These are phyloP conservation scores for Tethea ocularis DNA, from an alignment of 2,888 invertebrate species.

Conservation along the genomic window DNA sequence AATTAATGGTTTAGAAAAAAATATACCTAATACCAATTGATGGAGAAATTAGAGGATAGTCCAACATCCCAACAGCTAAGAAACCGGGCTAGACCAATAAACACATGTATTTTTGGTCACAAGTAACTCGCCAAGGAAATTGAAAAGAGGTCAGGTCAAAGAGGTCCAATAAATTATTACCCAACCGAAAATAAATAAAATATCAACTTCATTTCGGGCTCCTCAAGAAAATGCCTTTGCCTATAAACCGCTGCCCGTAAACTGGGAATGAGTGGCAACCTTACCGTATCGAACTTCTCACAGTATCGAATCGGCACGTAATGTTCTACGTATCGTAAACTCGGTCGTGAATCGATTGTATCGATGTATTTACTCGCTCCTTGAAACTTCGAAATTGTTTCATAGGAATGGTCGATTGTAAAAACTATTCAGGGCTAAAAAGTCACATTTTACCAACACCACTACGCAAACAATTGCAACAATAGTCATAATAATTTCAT, in stretches of 20 bases:
- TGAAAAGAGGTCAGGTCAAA: not conserved
- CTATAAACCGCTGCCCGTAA: slow-evolving; percentile 2
- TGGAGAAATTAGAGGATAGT: not conserved
- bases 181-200: slow-evolving; percentile 2
- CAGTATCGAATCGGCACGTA: slow-evolving; percentile 9
- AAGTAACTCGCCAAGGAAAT: not conserved
- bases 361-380: slow-evolving; percentile 3
- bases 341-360: slow-evolving; percentile 11
- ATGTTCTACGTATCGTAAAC: slow-evolving; percentile 10
- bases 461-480: too few relatives aligned
- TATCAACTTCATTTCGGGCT: not conserved
- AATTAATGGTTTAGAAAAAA: too few relatives aligned
- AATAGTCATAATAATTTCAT: too few relatives aligned
- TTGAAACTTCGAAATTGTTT: not conserved
- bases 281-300: slow-evolving; percentile 9
- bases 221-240: not conserved
- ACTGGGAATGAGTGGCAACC: slow-evolving; percentile 6
- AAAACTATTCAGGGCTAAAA: not conserved
- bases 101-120: slow-evolving; percentile 1
- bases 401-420: not conserved
- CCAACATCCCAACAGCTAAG: not conserved
- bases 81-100: not conserved
- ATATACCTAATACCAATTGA: too few relatives aligned
- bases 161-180: not conserved
- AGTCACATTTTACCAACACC: too few relatives aligned